phyloP scores from a whole-genome alignment of 2,113 vertebrate species.

The Phaethon lepturus region DNA sequence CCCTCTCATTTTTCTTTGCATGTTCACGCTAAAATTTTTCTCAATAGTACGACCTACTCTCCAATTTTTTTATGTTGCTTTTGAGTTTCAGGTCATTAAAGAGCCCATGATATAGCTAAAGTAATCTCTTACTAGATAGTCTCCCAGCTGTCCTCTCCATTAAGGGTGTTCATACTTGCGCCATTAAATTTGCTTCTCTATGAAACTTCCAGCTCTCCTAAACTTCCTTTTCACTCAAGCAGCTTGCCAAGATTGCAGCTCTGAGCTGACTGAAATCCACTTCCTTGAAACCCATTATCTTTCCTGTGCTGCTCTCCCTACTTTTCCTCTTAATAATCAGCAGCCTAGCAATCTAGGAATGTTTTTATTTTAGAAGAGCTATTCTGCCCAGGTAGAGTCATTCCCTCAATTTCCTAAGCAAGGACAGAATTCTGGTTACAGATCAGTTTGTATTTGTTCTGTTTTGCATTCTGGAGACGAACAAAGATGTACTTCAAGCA shows the following conservation, averaged over 20 bases:
- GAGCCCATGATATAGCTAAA: neutral
- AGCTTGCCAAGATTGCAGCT: neutral
- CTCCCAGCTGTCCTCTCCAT: conserved; percentile 55
- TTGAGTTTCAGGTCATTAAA: conserved; percentile 50
- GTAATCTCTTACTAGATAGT: neutral
- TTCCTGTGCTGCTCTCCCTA: neutral
- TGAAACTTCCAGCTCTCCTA: neutral
- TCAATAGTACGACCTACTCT: neutral
- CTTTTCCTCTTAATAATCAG: neutral
- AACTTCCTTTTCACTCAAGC: neutral
- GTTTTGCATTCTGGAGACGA: neutral
- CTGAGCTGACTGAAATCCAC: neutral
- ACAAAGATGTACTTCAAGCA: neutral
- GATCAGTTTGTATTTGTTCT: neutral
- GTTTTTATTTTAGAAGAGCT: neutral
- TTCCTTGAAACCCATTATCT: neutral
- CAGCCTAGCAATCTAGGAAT: neutral
- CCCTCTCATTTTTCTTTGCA: conserved; percentile 34
- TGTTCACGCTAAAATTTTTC: conserved; percentile 20
- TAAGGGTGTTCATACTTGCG: neutral
- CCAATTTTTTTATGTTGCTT: conserved; percentile 33
- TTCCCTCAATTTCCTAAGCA: neutral
- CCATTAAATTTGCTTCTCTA: conserved; percentile 27
- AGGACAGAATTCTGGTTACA: neutral
- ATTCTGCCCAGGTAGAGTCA: neutral